Base-by-base conservation (phyloP, 1,140 invertebrate species). In the Heliconius himera region DNA sequence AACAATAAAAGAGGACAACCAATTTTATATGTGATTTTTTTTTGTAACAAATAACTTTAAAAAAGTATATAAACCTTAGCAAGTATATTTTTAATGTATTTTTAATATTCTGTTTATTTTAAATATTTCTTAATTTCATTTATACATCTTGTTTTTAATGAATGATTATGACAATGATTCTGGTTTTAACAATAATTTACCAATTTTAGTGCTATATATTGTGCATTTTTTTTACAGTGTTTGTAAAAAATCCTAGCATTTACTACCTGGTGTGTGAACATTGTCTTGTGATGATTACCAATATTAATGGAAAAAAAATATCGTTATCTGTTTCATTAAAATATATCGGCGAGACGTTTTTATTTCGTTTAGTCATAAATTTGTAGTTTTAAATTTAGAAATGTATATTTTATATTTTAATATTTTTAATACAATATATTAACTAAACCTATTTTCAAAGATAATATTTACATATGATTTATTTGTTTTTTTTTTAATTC, bases 171-270 rank as follows among this genome's bases (percentile, higher is more conserved):
- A 66, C 26, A 29, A 66, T 66, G 60, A 66, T 26, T 26, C 11
- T 26, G 2, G 60, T 66, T 66, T 66, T 66, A 66, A 29, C 11
- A 4, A 26, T 66, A 29, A 26, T 66, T 29, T 8, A 66, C 60
- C 60, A 66, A 29, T 66, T 29, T 66, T 60, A 70, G 33, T 56
- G 26, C 8, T 18, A 56, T 49, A 71, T 72, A 51, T 66, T 29
- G 60, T 66, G 60, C 60, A 29, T 16, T 66, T 66, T 66, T 66
- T 66, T 66, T 66, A 66, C 60, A 66, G 60, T 66, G 60, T 66
- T 66, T 66, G 26, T 66, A 66, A 66, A 66, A 26, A 29, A 29
- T 29, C 60, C 60, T 66, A 66, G 60, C 60, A 66, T 66, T 66
- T 11, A 66, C 26, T 66, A 66, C 60, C 22, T 26, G 26, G 60